A percentile compares a stretch with the other conserved stretches of the same genome.
These are phyloP conservation scores for Lasiurus cinereus DNA, from an alignment of 2,113 vertebrate species.

Conservation along the genomic window DNA sequence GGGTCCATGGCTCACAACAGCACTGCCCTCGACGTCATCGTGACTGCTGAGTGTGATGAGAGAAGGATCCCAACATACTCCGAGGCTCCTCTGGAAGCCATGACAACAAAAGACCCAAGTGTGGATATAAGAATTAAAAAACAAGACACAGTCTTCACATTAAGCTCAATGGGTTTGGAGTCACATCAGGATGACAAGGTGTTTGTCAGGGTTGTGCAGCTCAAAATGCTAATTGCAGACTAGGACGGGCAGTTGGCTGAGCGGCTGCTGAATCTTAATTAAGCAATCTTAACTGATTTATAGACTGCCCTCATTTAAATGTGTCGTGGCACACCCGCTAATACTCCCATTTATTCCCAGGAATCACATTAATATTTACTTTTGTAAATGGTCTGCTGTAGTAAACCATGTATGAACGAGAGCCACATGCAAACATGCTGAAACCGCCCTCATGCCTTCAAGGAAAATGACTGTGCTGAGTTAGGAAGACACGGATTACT, in stretches of 20 bases:
- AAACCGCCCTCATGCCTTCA: neutral
- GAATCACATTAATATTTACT: slow-evolving; percentile 86
- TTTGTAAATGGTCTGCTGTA: slow-evolving; percentile 75
- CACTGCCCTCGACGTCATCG: neutral
- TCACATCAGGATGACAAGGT: slow-evolving; percentile 58
- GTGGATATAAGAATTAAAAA: slow-evolving; percentile 79
- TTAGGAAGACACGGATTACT: slow-evolving; percentile 37
- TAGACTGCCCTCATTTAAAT: slow-evolving; percentile 81
- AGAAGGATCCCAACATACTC: neutral
- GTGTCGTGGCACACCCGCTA: neutral
- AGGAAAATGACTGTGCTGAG: neutral
- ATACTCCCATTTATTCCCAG: slow-evolving; percentile 76
- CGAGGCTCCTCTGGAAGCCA: slow-evolving; percentile 48
- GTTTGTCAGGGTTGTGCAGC: slow-evolving; percentile 76
- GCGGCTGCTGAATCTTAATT: slow-evolving; percentile 75
- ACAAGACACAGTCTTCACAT: slow-evolving; percentile 80
- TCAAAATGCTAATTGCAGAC: slow-evolving; percentile 83
- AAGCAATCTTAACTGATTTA: slow-evolving; percentile 74
- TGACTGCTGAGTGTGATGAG: rapidly evolving
- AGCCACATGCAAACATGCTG: slow-evolving; percentile 4
- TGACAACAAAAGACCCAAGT: slow-evolving; percentile 51
- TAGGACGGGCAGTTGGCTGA: slow-evolving; percentile 76
- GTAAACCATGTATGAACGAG: slow-evolving; percentile 57
- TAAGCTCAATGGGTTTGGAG: slow-evolving; percentile 68
- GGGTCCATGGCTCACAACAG: neutral